A percentile compares a stretch with the other conserved stretches of the same genome.
phyloP scores from a whole-genome alignment of 2,113 vertebrate species.

The Micromys minutus region DNA sequence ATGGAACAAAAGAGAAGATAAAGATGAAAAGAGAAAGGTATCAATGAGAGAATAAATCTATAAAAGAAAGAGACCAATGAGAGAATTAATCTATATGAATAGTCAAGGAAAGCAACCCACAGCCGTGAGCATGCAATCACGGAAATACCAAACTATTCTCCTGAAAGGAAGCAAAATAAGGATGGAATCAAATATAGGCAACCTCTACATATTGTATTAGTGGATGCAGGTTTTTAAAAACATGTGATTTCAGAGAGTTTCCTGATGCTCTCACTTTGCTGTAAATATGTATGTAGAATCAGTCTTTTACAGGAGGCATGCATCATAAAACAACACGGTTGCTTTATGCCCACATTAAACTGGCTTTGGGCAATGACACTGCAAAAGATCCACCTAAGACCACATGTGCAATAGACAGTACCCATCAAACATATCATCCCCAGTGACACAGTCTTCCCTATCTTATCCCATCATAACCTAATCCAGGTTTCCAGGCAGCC shows the following conservation, averaged over 20 bases:
- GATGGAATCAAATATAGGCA: constrained; percentile 13
- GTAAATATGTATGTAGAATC: not conserved
- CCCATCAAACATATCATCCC: not conserved
- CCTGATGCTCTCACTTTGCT: not conserved
- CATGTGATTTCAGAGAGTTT: not conserved
- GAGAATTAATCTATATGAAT: not conserved
- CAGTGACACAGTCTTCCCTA: not conserved
- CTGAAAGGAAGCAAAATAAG: constrained; percentile 40
- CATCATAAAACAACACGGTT: constrained; percentile 4
- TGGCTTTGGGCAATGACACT: not conserved
- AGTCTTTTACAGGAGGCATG: not conserved
- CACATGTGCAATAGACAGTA: not conserved
- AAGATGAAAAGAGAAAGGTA: constrained; percentile 41
- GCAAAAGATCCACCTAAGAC: not conserved
- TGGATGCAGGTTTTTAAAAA: not conserved
- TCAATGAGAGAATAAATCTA: not conserved
- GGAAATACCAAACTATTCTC: not conserved
- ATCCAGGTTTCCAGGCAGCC: not conserved
- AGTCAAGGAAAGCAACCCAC: constrained; percentile 14
- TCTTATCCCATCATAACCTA: not conserved
- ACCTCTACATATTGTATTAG: constrained; percentile 14
- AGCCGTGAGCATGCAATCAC: not conserved
- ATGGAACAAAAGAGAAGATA: not conserved
- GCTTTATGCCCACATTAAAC: not conserved
- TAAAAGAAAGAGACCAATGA: constrained; percentile 10